Conservation (phyloP, 2,113 vertebrate species). For the Hippopotamus amphibius region DNA sequence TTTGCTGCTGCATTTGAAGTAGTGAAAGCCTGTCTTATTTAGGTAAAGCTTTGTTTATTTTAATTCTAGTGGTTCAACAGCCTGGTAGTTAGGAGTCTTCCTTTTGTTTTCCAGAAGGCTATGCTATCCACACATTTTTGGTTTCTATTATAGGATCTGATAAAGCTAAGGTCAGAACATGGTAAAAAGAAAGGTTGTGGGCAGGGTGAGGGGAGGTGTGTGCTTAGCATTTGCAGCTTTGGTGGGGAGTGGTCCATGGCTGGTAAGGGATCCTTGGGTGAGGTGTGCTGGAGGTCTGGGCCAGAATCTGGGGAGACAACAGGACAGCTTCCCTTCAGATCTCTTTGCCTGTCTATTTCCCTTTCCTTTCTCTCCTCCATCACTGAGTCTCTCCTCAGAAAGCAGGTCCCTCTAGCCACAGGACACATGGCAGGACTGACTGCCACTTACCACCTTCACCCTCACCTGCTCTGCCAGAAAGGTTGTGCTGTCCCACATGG, state of each 20-base stretch:
- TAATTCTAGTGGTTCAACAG: neutral
- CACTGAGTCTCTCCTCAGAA: neutral
- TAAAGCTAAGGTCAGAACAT: neutral
- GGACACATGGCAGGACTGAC: neutral
- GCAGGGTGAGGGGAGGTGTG: neutral
- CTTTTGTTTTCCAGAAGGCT: neutral
- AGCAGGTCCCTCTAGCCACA: neutral
- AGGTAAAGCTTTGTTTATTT: neutral
- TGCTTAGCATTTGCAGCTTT: neutral
- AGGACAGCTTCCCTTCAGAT: neutral
- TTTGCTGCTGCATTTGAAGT: too few relatives aligned
- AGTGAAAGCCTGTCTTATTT: neutral
- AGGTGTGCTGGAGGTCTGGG: neutral
- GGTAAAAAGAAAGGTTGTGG: neutral
- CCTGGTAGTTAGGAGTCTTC: neutral
- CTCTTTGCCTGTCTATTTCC: neutral
- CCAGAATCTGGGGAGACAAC: neutral
- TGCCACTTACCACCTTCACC: neutral
- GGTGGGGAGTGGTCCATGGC: neutral
- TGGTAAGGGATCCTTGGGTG: too few relatives aligned
- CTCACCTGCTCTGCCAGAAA: neutral
- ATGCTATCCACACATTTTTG: neutral
- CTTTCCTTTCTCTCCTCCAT: neutral
- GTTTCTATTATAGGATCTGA: neutral
- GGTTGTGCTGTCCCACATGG: fast-evolving